phyloP scores from a whole-genome alignment of 1,140 invertebrate species.

The Cryptotermes secundus region DNA sequence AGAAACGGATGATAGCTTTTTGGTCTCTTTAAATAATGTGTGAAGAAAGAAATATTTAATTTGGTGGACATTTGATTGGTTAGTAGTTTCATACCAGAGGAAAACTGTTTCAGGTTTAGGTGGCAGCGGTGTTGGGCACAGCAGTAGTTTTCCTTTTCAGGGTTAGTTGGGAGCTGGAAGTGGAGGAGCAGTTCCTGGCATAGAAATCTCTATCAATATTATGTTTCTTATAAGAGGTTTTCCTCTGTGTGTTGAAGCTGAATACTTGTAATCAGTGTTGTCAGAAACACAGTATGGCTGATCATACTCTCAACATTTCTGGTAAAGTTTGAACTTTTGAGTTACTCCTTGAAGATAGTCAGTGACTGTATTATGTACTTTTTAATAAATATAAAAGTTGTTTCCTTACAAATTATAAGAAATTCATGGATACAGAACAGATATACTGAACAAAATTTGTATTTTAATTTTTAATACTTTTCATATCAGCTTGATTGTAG shows the following conservation, averaged over 20 bases:
- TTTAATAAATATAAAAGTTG: no score
- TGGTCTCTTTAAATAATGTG: no score
- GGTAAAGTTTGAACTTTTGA: neutral
- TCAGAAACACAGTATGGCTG: constrained; percentile 32
- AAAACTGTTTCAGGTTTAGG: neutral
- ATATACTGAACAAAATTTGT: no score
- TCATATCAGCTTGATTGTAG: no score
- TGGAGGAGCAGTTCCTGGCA: neutral
- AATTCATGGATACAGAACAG: no score
- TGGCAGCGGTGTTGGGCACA: neutral
- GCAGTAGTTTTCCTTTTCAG: neutral
- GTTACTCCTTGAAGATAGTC: neutral
- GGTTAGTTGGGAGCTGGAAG: neutral
- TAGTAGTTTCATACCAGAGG: neutral
- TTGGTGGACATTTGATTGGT: neutral
- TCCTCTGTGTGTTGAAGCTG: constrained; percentile 10
- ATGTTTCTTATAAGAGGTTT: constrained; percentile 25
- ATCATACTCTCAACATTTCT: constrained; percentile 36
- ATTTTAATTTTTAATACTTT: no score
- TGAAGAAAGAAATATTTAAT: neutral
- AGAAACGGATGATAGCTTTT: no score
- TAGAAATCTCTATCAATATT: neutral
- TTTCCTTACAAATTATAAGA: no score
- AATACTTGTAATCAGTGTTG: constrained; percentile 14
- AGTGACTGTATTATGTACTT: no score